A percentile compares a stretch with the other conserved stretches of the same genome.
These are phyloP conservation scores for Bombus confusus DNA, from an alignment of 1,140 invertebrate genomes.

Conservation along the genomic window DNA sequence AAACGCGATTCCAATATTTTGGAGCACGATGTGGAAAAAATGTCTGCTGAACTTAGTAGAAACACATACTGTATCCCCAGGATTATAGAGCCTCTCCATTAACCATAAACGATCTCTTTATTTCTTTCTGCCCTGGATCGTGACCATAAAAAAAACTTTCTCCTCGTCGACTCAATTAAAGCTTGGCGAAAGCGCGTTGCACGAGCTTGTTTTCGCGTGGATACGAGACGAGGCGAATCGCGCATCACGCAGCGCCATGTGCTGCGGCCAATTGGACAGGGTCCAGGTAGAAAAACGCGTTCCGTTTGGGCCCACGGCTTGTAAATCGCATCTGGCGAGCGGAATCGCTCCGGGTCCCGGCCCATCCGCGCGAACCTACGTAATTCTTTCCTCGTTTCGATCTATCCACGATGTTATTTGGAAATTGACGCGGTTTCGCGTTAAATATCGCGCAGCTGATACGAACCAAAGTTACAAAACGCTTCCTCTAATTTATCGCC, in stretches of 20 bases:
- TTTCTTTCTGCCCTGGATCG: neutral
- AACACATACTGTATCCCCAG: too few species aligned
- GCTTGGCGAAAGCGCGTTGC: neutral
- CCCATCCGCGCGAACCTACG: conserved; percentile 47
- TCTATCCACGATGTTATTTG: conserved; percentile 50
- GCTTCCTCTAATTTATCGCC: neutral
- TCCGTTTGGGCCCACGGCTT: conserved; percentile 56
- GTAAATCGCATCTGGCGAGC: conserved; percentile 79
- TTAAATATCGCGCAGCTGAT: conserved; percentile 37
- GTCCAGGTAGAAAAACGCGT: conserved; percentile 77
- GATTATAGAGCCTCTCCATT: too few species aligned
- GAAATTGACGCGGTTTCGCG: conserved; percentile 64
- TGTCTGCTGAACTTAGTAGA: too few species aligned
- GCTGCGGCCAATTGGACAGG: conserved; percentile 74
- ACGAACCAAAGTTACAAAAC: neutral
- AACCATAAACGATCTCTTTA: neutral
- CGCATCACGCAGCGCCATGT: conserved; percentile 73
- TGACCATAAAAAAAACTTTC: neutral
- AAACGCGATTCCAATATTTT: neutral
- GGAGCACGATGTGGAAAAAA: too few species aligned
- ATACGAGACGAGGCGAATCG: conserved; percentile 67
- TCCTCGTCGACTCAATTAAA: conserved; percentile 7
- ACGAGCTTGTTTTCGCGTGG: conserved; percentile 49
- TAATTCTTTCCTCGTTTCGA: conserved; percentile 57
- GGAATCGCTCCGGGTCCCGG: conserved; percentile 55